These are phyloP conservation scores for Hiodon tergisus DNA, from an alignment of 2,113 vertebrate genomes.

Conservation along the genomic window DNA sequence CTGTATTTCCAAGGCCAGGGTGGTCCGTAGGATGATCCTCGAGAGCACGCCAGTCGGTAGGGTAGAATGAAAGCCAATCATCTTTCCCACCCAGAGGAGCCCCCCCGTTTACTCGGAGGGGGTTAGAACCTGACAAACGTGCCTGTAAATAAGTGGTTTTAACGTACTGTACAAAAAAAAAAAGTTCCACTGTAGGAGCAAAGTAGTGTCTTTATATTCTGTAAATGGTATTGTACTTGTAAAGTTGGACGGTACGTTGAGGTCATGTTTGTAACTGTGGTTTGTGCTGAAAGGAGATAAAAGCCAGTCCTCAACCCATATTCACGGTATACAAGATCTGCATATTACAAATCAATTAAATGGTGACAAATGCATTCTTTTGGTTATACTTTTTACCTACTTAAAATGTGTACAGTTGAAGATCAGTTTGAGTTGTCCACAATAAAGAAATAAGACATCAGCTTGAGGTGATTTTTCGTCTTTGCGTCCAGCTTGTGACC, in stretches of 20 bases:
- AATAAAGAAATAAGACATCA: conserved; percentile 15
- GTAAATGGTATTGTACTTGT: conserved; percentile 28
- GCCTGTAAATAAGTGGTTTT: conserved; percentile 19
- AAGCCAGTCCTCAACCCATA: conserved; percentile 18
- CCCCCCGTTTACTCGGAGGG: conserved; percentile 3
- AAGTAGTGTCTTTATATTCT: conserved; percentile 26
- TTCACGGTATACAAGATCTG: background rate
- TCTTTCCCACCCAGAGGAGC: conserved; percentile 29
- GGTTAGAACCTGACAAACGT: background rate
- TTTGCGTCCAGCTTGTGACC: conserved; percentile 2
- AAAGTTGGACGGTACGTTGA: conserved; percentile 19
- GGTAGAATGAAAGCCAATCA: conserved; percentile 44
- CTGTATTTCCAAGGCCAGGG: too few relatives aligned
- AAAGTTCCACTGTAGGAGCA: conserved; percentile 8
- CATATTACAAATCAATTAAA: conserved; percentile 27
- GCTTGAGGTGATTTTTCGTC: background rate
- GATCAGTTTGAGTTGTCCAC: conserved; percentile 22
- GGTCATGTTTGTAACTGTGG: conserved; percentile 8
- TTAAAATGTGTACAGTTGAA: conserved; percentile 33
- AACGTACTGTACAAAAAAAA: conserved; percentile 1
- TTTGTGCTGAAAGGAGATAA: conserved; percentile 8
- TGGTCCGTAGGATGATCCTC: too few relatives aligned
- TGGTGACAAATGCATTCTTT: conserved; percentile 13
- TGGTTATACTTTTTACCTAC: conserved; percentile 23
- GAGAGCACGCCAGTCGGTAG: conserved; percentile 30